Percentiles rank a stretch among this genome's conserved stretches.
phyloP scores from a whole-genome alignment of 2,113 vertebrate genomes.

The Glaucidium brasilianum region DNA sequence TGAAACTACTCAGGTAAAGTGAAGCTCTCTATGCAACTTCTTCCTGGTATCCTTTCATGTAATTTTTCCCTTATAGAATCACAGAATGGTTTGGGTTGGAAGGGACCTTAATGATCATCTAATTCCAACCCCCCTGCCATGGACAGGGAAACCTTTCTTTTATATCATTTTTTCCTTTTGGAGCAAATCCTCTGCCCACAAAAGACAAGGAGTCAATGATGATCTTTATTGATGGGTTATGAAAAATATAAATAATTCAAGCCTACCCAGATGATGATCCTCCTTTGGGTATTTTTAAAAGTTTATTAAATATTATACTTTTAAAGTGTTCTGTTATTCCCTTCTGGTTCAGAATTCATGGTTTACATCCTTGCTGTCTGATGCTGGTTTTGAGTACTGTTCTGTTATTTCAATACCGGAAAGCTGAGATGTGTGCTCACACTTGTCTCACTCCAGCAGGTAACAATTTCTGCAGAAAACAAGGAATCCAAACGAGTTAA shows the following conservation, averaged over 20 bases:
- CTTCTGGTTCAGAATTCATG: neutral
- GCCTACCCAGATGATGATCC: neutral
- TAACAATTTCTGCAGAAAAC: constrained; percentile 33
- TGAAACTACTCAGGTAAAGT: neutral
- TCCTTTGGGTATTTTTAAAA: neutral
- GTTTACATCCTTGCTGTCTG: constrained; percentile 4
- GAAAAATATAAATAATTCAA: neutral
- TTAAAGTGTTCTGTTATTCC: constrained; percentile 14
- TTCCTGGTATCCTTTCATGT: neutral
- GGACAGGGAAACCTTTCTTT: neutral
- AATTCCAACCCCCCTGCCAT: no score
- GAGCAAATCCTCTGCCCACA: neutral
- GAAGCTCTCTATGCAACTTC: neutral
- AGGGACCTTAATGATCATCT: no score
- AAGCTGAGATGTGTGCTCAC: neutral
- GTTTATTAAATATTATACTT: constrained; percentile 39
- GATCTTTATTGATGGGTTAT: neutral
- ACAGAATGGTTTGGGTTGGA: no score
- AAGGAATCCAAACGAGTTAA: neutral
- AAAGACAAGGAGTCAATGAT: neutral
- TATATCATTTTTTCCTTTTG: neutral
- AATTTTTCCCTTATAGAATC: neutral
- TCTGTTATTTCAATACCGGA: constrained; percentile 12
- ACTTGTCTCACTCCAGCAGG: neutral
- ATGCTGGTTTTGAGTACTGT: constrained; percentile 15